Base-by-base conservation (phyloP, 2,888 invertebrate species). In the Hydrotaea diabolus region DNA sequence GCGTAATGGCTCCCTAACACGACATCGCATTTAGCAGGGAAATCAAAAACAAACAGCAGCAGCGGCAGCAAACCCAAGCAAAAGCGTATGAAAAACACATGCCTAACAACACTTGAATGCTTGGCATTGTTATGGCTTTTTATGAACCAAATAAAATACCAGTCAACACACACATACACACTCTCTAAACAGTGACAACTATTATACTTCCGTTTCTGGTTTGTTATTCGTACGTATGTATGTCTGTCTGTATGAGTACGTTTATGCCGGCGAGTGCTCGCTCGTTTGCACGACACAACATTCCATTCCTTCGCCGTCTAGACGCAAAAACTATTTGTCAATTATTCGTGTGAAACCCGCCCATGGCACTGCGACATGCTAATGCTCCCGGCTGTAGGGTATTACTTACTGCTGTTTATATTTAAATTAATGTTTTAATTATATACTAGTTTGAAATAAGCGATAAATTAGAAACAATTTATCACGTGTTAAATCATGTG, bases 381-480 rank as follows among this genome's bases (percentile, higher is more conserved):
- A 23, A 39, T 39, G 39, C 11, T 57, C 13, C 62, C 21, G 55
- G 23, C 8, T 53, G n/a, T 53, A 21, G 55, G 62, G 39, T 66
- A 57, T 31, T 55, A 23, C 19, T 11, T 11, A 15, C 66, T 66
- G 19, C 39, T 64, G 39, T 0, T 74, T 62, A 23, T 62, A 49
- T 46, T 46, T 15, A 49, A 59, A 59, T 75, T 79, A 78, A 76
- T 82, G 71, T 53, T 62, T 78, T 79, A 83, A 79, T 79, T 79
- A 72, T 39, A 75, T 59, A 82, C 39, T 43, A 57, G 71, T 31
- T 43, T 36, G 71, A 26, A 59, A 83, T 79, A 55, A 83, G 49
- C 72, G 62, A 83, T 49, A 76, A 76, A 64, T 83, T 83, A 76
- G 62, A 4, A 83, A 72, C 72, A 83, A 83, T 83, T 83, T 76